Percentiles rank a stretch among this genome's conserved stretches.
phyloP scores from a whole-genome alignment of 2,797 vertebrate genomes.

The Atherinosoma microstoma region DNA sequence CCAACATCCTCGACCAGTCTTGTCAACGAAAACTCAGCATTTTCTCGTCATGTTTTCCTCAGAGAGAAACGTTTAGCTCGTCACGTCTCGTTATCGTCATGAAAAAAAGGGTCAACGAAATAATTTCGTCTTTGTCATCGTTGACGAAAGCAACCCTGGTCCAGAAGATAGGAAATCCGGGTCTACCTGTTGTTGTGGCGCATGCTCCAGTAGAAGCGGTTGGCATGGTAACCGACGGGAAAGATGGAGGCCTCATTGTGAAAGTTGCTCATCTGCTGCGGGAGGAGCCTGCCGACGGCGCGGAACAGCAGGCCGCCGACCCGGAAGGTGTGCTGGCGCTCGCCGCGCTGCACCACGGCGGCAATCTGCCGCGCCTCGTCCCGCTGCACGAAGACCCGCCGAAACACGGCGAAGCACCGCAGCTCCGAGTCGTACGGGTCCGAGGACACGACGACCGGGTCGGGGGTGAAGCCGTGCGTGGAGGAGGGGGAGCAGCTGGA shows the following conservation, averaged over 20 bases:
- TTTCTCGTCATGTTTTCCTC: no score
- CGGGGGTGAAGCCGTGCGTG: conserved; percentile 9
- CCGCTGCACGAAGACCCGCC: conserved; percentile 93
- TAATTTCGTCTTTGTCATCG: no score
- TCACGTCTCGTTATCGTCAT: no score
- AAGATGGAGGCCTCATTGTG: conserved; percentile 91
- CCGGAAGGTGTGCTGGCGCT: conserved; percentile 94
- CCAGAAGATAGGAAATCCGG: no score
- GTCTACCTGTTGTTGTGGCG: conserved; percentile 84
- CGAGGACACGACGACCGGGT: not conserved
- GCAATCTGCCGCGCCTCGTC: conserved; percentile 95
- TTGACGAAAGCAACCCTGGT: no score
- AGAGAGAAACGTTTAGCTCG: no score
- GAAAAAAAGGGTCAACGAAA: no score
- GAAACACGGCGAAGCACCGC: conserved; percentile 93
- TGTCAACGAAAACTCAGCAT: no score
- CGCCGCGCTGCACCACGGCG: conserved; percentile 92
- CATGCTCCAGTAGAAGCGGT: conserved; percentile 96
- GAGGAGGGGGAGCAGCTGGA: conserved; percentile 67
- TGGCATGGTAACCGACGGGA: conserved; percentile 93
- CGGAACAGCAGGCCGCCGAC: conserved; percentile 96
- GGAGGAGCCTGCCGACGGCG: conserved; percentile 91
- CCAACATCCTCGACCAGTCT: no score
- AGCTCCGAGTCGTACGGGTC: conserved; percentile 89
- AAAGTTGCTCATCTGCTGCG: conserved; percentile 92